A percentile compares a stretch with the other conserved stretches of the same genome.
Evolutionary conservation across 1,140 invertebrate genomes (phyloP).

Genomic region (Drosophila suzukii): DNA sequence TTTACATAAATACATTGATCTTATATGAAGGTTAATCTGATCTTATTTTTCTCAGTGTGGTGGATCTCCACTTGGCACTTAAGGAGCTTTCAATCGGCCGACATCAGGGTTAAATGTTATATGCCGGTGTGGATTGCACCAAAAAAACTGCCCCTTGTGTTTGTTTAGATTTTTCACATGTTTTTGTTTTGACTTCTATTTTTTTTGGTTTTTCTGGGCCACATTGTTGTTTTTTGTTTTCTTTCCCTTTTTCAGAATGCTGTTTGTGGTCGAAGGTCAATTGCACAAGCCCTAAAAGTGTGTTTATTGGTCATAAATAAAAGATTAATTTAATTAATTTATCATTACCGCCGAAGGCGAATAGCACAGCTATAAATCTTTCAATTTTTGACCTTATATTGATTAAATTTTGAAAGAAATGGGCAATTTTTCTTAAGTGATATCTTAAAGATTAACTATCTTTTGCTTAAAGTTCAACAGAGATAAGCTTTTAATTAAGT

Average conservation of each 20-base stretch:
- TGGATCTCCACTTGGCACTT: constrained; percentile 64
- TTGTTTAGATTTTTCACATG: constrained; percentile 67
- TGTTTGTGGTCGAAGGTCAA: constrained; percentile 55
- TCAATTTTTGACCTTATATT: constrained; percentile 2
- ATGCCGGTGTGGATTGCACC: constrained; percentile 56
- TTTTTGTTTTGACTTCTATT: constrained; percentile 59
- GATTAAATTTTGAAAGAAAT: neutral
- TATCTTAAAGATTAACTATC: neutral
- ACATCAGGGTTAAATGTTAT: constrained; percentile 45
- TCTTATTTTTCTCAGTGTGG: constrained; percentile 13
- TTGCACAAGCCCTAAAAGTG: constrained; percentile 26
- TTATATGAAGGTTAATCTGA: neutral
- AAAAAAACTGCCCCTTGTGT: constrained; percentile 36
- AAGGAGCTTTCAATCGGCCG: constrained; percentile 32
- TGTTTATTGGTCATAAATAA: constrained; percentile 30
- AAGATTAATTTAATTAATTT: constrained; percentile 36
- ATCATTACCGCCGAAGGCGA: constrained; percentile 22
- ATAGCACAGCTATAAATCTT: constrained; percentile 6
- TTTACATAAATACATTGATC: too few species aligned
- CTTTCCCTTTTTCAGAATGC: constrained; percentile 27
- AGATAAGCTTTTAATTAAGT: neutral
- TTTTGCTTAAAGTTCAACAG: neutral
- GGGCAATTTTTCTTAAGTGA: neutral
- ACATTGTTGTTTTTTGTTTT: constrained; percentile 42
- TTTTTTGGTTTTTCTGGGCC: constrained; percentile 35